Percentiles rank a stretch among this genome's conserved stretches.
Evolutionary conservation across 2,113 vertebrate genomes (phyloP).

Genomic region (Aythya baeri): DNA sequence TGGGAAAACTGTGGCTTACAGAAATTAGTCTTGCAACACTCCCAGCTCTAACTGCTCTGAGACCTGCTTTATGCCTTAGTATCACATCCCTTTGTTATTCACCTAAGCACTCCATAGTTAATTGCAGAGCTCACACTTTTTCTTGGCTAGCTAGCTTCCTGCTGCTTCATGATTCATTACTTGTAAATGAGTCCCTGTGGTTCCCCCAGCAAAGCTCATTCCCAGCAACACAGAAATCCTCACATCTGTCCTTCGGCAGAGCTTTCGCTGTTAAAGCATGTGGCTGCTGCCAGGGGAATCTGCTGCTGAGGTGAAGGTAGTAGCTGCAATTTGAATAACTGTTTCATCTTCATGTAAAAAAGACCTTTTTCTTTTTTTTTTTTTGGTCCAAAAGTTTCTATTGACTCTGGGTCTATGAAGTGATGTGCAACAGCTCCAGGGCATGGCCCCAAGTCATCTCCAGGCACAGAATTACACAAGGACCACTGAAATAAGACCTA

Average conservation of each 20-base stretch:
- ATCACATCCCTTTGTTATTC: constrained; percentile 34
- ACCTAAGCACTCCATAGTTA: constrained; percentile 21
- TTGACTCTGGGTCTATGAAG: neutral
- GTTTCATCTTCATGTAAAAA: neutral
- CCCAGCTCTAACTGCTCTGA: neutral
- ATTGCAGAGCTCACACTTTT: constrained; percentile 63
- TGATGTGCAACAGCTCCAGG: neutral
- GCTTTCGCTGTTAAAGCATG: neutral
- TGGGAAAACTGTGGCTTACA: neutral
- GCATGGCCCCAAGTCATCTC: neutral
- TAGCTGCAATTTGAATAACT: neutral
- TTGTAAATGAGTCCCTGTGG: constrained; percentile 42
- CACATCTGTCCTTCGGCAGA: constrained; percentile 1
- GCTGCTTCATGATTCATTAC: constrained; percentile 62
- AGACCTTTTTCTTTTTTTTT: neutral
- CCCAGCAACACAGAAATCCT: constrained; percentile 1
- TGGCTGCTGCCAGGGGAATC: neutral
- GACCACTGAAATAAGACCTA: neutral
- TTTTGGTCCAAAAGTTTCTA: neutral
- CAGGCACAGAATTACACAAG: neutral
- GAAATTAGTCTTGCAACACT: neutral
- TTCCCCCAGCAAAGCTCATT: neutral
- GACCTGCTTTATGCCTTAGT: neutral
- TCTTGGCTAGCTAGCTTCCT: constrained; percentile 33
- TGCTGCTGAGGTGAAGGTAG: neutral